Conservation (phyloP, 2,888 invertebrate genomes). For the Apamea crenata region DNA sequence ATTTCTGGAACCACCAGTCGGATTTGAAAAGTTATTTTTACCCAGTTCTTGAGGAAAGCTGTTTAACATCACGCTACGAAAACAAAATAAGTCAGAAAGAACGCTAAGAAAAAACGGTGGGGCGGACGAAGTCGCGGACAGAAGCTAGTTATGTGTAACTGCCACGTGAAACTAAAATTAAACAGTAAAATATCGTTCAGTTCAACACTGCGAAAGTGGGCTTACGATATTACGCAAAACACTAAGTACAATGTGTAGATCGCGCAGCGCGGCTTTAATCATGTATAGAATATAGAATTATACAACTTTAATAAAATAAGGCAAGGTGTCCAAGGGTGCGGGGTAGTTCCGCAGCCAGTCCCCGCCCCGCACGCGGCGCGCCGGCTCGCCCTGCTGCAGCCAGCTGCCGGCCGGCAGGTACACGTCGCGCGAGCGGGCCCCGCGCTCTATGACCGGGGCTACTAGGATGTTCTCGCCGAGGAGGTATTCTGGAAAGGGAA, state of each 20-base stretch:
- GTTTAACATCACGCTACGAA: too few relatives aligned
- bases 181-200: neutral
- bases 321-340: slow-evolving; percentile 91
- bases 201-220: neutral
- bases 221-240: neutral
- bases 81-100: too few relatives aligned
- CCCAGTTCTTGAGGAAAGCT: too few relatives aligned
- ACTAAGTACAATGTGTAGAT: neutral
- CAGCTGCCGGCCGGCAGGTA: slow-evolving; percentile 93
- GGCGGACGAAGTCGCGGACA: too few relatives aligned
- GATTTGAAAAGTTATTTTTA: too few relatives aligned
- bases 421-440: slow-evolving; percentile 89
- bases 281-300: neutral
- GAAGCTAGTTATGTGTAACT: neutral
- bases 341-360: slow-evolving; percentile 89
- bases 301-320: slow-evolving; percentile 86
- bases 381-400: slow-evolving; percentile 86
- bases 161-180: neutral
- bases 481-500: slow-evolving; percentile 90
- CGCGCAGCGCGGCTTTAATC: neutral
- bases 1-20: too few relatives aligned
- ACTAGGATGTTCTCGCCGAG: slow-evolving; percentile 93
- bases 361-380: slow-evolving; percentile 83
- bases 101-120: too few relatives aligned
- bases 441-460: slow-evolving; percentile 92